Conservation (phyloP, 2,888 invertebrate species). For the Phyllotreta cruciferae region DNA sequence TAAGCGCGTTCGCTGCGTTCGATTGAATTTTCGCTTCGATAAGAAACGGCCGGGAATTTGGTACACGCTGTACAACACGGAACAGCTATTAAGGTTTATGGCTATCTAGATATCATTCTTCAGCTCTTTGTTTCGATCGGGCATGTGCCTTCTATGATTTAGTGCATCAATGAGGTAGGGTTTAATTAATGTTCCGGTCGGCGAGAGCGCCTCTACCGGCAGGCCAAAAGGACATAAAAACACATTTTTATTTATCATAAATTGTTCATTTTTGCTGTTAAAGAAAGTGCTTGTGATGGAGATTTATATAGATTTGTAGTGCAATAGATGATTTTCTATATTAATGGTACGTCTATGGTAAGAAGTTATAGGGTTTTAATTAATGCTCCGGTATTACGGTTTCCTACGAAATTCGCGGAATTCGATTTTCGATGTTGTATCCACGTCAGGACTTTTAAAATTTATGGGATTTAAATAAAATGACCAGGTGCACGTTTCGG, state of each 20-base stretch:
- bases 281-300: too few species aligned
- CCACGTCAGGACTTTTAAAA: slow-evolving; percentile 12
- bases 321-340: too few species aligned
- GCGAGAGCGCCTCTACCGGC: background rate
- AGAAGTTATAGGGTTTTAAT: slow-evolving; percentile 15
- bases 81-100: slow-evolving; percentile 28
- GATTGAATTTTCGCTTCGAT: background rate
- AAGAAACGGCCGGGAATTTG: slow-evolving; percentile 19
- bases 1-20: background rate
- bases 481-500: slow-evolving; percentile 12
- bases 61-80: slow-evolving; percentile 25
- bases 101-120: slow-evolving; percentile 31
- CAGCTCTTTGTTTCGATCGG: slow-evolving; percentile 29
- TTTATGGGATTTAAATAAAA: slow-evolving; percentile 24
- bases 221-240: too few species aligned
- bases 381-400: slow-evolving; percentile 20
- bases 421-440: slow-evolving; percentile 16
- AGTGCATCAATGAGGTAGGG: slow-evolving; percentile 20
- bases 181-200: slow-evolving; percentile 22
- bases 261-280: too few species aligned
- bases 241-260: too few species aligned
- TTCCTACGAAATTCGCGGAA: slow-evolving; percentile 23
- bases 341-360: slow-evolving; percentile 3
- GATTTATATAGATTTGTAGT: too few species aligned
- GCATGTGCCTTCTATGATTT: slow-evolving; percentile 27